Base-by-base conservation (phyloP, 30 jellyfish, hydroid and myxozoan genomes). In the Aurelia coerulea region DNA sequence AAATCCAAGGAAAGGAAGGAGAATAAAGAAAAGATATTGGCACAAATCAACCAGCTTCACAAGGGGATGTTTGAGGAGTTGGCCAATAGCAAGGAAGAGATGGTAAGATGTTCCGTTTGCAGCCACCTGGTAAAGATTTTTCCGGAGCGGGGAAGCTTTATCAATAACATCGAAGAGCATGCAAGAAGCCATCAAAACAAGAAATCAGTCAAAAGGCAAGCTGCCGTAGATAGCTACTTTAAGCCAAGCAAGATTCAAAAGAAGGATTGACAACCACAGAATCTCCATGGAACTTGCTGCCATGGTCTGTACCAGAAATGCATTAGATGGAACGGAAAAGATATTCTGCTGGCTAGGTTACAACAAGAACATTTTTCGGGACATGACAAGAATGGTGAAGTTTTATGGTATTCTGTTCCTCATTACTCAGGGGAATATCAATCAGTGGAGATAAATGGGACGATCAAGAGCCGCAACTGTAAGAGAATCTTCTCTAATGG, bases 31-130 rank as follows among this genome's bases (percentile, higher is more conserved):
- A 67, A 67, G 16, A 10, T 5, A 67, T 67, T 67, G 78, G 56
- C 78, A 67, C 56, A 67, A 67, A 67, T 67, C 78, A 67, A 67
- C 78, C 18, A 17, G 51, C 78, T 67, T 67, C 78, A 67, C 78
- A 18, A 67, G 42, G 50, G 50, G 10, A 67, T 67, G 56, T 67
- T 67, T 67, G 16, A 67, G 78, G 78, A 67, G 51, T 67, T 67
- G 78, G 78, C 78, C 78, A 67, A 67, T 67, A 67, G 78, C 78
- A 67, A 67, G 78, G 78, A 67, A 67, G 78, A 67, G 78, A 67
- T 67, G 51, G 78, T 67, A 67, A 67, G 78, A 67, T 67, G 78
- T 67, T 2, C 78, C 56, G 58, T 67, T 10, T 67, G 78, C 78
- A 67, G 18, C 17, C 78, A 67, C 50, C 50, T 67, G 78, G 18